Base-by-base conservation (phyloP, 2,888 invertebrate genomes). In the Xestia c-nigrum region DNA sequence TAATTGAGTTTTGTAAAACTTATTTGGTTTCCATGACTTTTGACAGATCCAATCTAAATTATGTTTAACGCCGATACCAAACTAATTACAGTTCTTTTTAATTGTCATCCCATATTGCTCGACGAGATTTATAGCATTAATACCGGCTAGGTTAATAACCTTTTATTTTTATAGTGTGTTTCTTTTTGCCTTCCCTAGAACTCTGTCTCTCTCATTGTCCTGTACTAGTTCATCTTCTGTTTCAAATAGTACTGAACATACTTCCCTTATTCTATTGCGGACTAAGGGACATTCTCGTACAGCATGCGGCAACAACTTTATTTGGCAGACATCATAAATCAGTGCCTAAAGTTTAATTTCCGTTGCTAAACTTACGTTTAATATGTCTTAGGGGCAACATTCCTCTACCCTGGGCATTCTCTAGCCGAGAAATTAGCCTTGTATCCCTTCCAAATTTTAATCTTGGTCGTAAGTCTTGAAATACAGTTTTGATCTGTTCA, bases 331-430 rank as follows among this genome's bases (percentile, higher is more conserved):
- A 78, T 72, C 67, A 78, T 81, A 81, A 83, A 83, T 81, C 78
- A 65, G 57, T 65, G 67, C 21, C 65, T 52, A 50, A 50, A 79
- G 31, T 79, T 79, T 83, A 78, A 83, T 81, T 79, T 81, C 74
- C 61, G 65, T 74, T 65, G 21, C 24, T 69, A 31, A 70, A 69
- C 5, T 74, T 68, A 47, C 43, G 10, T 6, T 21, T 24, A 66
- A 81, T 55, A n/a, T 52, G 21, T 70, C 67, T 69, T 47, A 0
- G 55, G n/a, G 40, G 21, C 65, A 72, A 14, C 57, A 66, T 69
- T 69, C 9, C 31, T 66, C 38, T 55, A 31, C 24, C 14, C 14
- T 47, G 9, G 24, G 74, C 21, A 46, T 9, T 57, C 47, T 40
- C 7, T 47, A 24, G 31, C 19, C n/a, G 21, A 72, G 5, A 55